Conservation (phyloP, 1,140 invertebrate genomes). For the Halotydeus destructor region DNA sequence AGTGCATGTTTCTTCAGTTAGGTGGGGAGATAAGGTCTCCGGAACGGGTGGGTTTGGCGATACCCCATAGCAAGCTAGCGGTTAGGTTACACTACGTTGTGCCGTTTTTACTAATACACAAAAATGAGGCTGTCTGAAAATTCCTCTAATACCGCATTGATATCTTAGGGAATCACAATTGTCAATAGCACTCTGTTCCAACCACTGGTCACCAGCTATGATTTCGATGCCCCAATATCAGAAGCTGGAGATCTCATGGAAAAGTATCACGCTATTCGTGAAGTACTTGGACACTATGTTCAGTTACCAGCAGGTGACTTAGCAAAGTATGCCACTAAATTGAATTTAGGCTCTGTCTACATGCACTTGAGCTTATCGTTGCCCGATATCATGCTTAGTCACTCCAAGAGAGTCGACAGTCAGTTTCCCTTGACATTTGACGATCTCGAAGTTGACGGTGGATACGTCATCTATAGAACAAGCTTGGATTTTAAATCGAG, state of each 20-base stretch:
- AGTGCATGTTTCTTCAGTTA: too few relatives aligned
- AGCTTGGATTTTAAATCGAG: slow-evolving; percentile 27
- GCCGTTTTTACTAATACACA: too few relatives aligned
- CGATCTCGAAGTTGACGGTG: slow-evolving; percentile 22
- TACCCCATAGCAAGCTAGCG: too few relatives aligned
- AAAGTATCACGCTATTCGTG: slow-evolving; percentile 27
- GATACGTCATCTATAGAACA: slow-evolving; percentile 50
- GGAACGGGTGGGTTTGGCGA: too few relatives aligned
- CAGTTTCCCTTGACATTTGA: slow-evolving; percentile 13
- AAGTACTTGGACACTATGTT: slow-evolving; percentile 26
- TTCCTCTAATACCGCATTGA: too few relatives aligned
- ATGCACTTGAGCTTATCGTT: too few relatives aligned
- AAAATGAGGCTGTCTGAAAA: too few relatives aligned
- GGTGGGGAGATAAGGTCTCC: too few relatives aligned
- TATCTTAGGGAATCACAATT: slow-evolving; percentile 12
- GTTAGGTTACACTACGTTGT: too few relatives aligned
- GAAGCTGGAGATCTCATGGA: slow-evolving; percentile 29
- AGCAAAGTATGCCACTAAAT: not conserved
- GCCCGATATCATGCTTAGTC: too few relatives aligned
- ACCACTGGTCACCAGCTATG: slow-evolving; percentile 28
- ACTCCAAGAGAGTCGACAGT: too few relatives aligned
- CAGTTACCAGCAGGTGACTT: slow-evolving; percentile 4
- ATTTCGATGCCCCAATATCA: slow-evolving; percentile 29
- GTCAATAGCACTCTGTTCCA: slow-evolving; percentile 7
- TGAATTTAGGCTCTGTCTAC: slow-evolving; percentile 4